Percentiles rank a stretch among this genome's conserved stretches.
These are phyloP conservation scores for Daubentonia madagascariensis DNA, from an alignment of 2,113 vertebrate species.

Conservation along the genomic window DNA sequence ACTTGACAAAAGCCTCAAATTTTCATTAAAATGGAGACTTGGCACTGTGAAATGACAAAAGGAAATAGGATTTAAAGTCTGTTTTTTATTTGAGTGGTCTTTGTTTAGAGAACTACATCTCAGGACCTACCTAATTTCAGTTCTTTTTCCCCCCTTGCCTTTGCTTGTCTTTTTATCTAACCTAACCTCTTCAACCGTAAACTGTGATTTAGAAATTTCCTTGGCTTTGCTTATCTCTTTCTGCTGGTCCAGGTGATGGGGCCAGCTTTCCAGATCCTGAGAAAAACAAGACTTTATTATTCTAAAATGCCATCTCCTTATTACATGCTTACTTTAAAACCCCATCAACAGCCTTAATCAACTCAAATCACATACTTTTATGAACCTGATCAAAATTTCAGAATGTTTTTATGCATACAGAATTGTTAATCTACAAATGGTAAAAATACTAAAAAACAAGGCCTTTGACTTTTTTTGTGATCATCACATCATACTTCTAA, in stretches of 20 bases:
- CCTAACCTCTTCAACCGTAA: not conserved
- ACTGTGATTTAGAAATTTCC: not conserved
- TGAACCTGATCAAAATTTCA: not conserved
- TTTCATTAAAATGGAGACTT: not conserved
- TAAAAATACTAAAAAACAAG: not conserved
- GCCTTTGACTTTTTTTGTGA: not conserved
- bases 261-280: not conserved
- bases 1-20: not conserved
- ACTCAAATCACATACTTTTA: not conserved
- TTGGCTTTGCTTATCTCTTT: slow-evolving; percentile 3
- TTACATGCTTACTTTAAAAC: not conserved
- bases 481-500: not conserved
- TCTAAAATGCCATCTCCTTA: not conserved
- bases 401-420: not conserved
- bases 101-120: not conserved
- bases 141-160: not conserved
- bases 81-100: not conserved
- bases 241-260: not conserved
- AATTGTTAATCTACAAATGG: not conserved
- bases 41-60: not conserved
- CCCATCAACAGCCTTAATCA: not conserved
- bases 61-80: not conserved
- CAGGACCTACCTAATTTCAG: not conserved
- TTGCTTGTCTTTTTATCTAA: not conserved
- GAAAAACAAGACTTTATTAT: not conserved